Base-by-base conservation (phyloP, 2,888 invertebrate species). In the Halocaridina rubra region DNA sequence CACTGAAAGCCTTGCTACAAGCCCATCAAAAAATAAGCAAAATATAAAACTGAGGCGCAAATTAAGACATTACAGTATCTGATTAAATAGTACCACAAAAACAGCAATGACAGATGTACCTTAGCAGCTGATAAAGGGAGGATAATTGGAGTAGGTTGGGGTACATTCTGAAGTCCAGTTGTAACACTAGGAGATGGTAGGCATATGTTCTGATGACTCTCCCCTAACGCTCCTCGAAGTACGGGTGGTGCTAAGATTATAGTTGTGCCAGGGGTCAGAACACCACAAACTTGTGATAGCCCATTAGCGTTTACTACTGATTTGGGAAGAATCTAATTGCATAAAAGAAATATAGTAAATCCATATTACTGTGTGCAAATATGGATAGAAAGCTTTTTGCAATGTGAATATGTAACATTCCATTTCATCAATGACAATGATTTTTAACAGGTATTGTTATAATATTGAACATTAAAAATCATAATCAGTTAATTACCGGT, bases 321-420 rank as follows among this genome's bases (percentile, higher is more conserved):
- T 46, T 82, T 82, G 3, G 77, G 81, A 69, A 77, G 77, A 71
- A 82, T 82, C 82, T 82, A 77, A 33, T 67, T 75, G 2, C 22
- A n/a, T 59, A 19, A 59, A 0, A 39, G 19, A 67, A 13, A 61
- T n/a, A 7, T n/a, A 61, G 7, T 16, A 61, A 61, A 61, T n/a
- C n/a, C n/a, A n/a, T n/a, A n/a, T n/a, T n/a, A n/a, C n/a, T n/a
- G n/a, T n/a, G n/a, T n/a, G n/a, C n/a, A n/a, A n/a, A n/a, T n/a
- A n/a, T n/a, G n/a, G n/a, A n/a, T n/a, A n/a, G n/a, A n/a, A n/a
- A n/a, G n/a, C n/a, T n/a, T n/a, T n/a, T n/a, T n/a, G n/a, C 2
- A n/a, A 30, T 71, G 30, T 61, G 19, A 16, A 61, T 61, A 19
- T 19, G 33, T 24, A 24, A 29, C 76, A n/a, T n/a, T n/a, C n/a